These are phyloP conservation scores for Prionailurus bengalensis DNA, from an alignment of 2,113 vertebrate genomes.

Conservation along the genomic window DNA sequence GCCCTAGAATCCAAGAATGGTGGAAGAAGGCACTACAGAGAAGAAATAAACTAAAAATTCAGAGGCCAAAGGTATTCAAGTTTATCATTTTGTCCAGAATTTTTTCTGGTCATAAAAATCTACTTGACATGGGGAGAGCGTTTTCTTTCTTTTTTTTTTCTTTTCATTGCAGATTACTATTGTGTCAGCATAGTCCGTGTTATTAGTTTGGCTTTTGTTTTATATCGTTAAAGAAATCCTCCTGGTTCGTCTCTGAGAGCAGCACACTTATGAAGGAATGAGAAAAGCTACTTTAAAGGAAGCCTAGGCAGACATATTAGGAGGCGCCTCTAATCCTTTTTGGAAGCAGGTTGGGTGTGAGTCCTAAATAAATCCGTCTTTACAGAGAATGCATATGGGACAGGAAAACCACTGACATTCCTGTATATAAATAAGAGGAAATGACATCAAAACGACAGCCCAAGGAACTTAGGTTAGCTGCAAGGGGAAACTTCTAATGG, in stretches of 20 bases:
- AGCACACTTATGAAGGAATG: not conserved
- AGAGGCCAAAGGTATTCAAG: not conserved
- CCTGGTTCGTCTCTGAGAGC: not conserved
- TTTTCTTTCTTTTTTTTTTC: not conserved
- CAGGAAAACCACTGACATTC: not conserved
- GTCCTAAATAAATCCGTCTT: not conserved
- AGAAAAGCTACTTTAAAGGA: slow-evolving; percentile 11
- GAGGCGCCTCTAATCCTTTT: not conserved
- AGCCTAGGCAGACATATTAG: not conserved
- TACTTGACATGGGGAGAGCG: not conserved
- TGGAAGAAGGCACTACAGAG: not conserved
- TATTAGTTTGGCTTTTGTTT: slow-evolving; percentile 16
- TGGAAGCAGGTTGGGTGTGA: not conserved
- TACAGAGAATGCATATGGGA: not conserved
- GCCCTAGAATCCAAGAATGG: not conserved
- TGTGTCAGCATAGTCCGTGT: not conserved
- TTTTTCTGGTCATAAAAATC: not conserved
- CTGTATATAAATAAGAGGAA: not conserved
- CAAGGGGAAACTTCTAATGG: not conserved
- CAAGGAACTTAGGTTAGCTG: not conserved
- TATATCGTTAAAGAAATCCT: not conserved
- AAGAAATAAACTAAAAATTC: not conserved
- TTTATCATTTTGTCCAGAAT: not conserved
- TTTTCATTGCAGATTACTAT: not conserved
- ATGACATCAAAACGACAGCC: not conserved